These are phyloP conservation scores for Colletes latitarsis DNA, from an alignment of 1,140 invertebrate genomes.

Conservation along the genomic window DNA sequence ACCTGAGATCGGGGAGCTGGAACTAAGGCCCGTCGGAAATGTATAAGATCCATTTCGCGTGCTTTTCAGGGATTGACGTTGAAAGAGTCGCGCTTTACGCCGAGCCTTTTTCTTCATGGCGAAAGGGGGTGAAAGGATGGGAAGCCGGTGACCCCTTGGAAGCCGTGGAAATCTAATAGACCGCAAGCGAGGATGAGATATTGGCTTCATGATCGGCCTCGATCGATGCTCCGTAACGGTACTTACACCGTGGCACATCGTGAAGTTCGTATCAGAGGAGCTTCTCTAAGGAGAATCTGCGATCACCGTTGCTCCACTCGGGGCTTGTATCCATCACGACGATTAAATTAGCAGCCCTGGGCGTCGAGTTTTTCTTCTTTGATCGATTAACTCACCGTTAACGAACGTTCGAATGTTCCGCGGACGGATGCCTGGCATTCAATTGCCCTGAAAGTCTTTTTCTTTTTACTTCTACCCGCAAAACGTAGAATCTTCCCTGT, in stretches of 20 bases:
- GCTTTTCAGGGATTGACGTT: constrained; percentile 67
- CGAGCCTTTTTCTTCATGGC: constrained; percentile 39
- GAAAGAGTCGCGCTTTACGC: constrained; percentile 68
- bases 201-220: constrained; percentile 67
- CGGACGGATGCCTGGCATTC: neutral
- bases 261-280: constrained; percentile 40
- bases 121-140: constrained; percentile 20
- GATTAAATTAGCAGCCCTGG: constrained; percentile 61
- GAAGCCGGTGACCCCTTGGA: constrained; percentile 60
- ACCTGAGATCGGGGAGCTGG: constrained; percentile 29
- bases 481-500: too few relatives aligned
- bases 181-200: constrained; percentile 73
- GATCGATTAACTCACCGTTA: constrained; percentile 25
- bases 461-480: too few relatives aligned
- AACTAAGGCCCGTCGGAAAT: constrained; percentile 39
- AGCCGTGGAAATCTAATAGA: constrained; percentile 77
- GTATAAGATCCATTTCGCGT: constrained; percentile 64
- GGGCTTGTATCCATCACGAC: constrained; percentile 13
- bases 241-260: constrained; percentile 46
- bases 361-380: constrained; percentile 3
- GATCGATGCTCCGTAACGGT: constrained; percentile 61
- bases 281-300: neutral
- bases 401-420: constrained; percentile 24
- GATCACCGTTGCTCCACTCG: constrained; percentile 2
- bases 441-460: too few relatives aligned